Evolutionary conservation across 1,140 invertebrate species (phyloP).

Genomic region (Neodiprion pinetum): DNA sequence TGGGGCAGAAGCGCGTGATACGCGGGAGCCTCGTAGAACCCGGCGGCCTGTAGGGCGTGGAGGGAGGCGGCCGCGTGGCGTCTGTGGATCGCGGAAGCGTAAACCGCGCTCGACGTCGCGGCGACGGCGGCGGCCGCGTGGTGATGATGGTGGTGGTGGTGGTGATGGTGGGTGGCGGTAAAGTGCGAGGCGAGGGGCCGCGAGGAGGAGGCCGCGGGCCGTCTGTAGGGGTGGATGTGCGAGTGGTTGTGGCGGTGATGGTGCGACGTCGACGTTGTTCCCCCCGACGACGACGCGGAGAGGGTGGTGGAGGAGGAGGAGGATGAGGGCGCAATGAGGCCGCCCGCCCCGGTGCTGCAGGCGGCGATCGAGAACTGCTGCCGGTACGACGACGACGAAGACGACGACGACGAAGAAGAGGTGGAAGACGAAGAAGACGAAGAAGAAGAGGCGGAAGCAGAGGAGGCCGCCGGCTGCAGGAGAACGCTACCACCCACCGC

Average conservation of each 20-base stretch:
- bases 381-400: slow-evolving; percentile 28
- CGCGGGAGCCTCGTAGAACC: slow-evolving; percentile 51
- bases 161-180: slow-evolving; percentile 22
- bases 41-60: slow-evolving; percentile 44
- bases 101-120: slow-evolving; percentile 37
- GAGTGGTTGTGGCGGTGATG: not conserved
- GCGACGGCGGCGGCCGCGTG: slow-evolving; percentile 29
- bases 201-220: slow-evolving; percentile 35
- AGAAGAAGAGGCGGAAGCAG: not conserved
- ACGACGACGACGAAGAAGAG: not conserved
- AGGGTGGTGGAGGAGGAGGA: not conserved
- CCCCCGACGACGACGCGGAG: slow-evolving; percentile 7
- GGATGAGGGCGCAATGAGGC: slow-evolving; percentile 16
- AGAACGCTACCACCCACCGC: not conserved
- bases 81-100: slow-evolving; percentile 50
- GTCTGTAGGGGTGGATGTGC: slow-evolving; percentile 10
- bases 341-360: slow-evolving; percentile 26
- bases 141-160: slow-evolving; percentile 27
- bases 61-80: slow-evolving; percentile 45
- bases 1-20: slow-evolving; percentile 52
- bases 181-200: slow-evolving; percentile 32
- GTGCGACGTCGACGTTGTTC: slow-evolving; percentile 19
- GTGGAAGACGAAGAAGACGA: not conserved
- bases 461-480: not conserved
- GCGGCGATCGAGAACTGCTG: slow-evolving; percentile 24